phyloP scores from a whole-genome alignment of 2,113 vertebrate genomes.

The Papio anubis region DNA sequence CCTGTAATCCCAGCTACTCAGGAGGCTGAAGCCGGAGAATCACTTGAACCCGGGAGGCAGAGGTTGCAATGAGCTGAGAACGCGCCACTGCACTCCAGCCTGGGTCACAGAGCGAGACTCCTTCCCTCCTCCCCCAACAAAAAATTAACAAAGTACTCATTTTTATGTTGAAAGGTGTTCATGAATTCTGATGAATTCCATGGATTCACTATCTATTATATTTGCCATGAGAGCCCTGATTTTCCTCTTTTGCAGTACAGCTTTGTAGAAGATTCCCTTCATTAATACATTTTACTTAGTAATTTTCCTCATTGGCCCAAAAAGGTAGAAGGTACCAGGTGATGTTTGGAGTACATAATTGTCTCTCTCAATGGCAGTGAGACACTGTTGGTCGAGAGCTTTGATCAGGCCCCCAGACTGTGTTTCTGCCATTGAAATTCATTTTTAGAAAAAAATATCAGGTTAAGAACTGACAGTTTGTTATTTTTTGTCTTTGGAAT shows the following conservation, averaged over 20 bases:
- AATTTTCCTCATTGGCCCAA: not conserved
- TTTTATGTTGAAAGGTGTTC: not conserved
- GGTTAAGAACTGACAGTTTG: not conserved
- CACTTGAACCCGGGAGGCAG: too few relatives aligned
- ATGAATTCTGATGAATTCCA: not conserved
- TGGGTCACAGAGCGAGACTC: too few relatives aligned
- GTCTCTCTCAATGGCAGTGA: not conserved
- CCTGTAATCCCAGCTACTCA: too few relatives aligned
- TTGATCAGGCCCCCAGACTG: not conserved
- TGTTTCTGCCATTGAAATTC: not conserved
- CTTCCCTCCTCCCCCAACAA: rapidly evolving
- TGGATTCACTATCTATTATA: not conserved
- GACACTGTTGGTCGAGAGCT: not conserved
- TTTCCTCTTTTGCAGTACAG: not conserved
- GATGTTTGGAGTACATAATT: not conserved
- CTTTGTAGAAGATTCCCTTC: slow-evolving; percentile 1
- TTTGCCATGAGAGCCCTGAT: not conserved
- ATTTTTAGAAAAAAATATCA: not conserved
- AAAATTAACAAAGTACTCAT: not conserved
- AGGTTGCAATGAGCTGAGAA: too few relatives aligned
- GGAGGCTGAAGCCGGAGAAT: too few relatives aligned
- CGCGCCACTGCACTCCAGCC: too few relatives aligned
- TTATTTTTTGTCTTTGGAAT: not conserved
- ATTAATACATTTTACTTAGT: not conserved
- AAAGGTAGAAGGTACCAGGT: not conserved